These are phyloP conservation scores for Gibbula magus DNA, from an alignment of 2,888 invertebrate species.

Conservation along the genomic window DNA sequence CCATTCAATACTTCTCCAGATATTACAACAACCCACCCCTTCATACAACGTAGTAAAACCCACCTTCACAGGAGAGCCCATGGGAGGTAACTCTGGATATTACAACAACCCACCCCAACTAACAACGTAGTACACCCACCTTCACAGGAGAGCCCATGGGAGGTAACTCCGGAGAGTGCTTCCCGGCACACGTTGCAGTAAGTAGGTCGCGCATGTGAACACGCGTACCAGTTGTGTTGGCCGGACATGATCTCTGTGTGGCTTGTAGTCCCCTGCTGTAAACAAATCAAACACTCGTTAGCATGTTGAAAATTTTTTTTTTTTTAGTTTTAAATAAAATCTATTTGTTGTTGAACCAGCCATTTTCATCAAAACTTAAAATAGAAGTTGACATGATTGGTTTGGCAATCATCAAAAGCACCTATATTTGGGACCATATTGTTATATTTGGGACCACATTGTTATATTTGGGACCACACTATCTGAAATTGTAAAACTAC, in stretches of 20 bases:
- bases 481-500: no score
- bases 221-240: slow-evolving; percentile 85
- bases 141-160: slow-evolving; percentile 96
- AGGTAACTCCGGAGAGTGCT: slow-evolving; percentile 92
- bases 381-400: no score
- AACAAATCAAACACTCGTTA: slow-evolving; percentile 16
- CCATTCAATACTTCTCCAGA: no score
- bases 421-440: no score
- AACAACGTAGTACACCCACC: slow-evolving; percentile 64
- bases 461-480: no score
- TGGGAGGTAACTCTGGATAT: slow-evolving; percentile 97
- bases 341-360: no score
- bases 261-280: slow-evolving; percentile 66
- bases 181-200: slow-evolving; percentile 98
- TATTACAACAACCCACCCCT: not conserved
- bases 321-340: no score
- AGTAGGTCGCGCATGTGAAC: slow-evolving; percentile 94
- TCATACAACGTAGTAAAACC: slow-evolving; percentile 31
- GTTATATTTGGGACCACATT: no score
- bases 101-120: not conserved
- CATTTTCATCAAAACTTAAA: no score
- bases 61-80: slow-evolving; percentile 92
- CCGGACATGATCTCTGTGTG: slow-evolving; percentile 73
- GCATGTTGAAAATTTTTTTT: not conserved
- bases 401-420: no score